Conservation (phyloP, 2,797 vertebrate species). For the Galago senegalensis region DNA sequence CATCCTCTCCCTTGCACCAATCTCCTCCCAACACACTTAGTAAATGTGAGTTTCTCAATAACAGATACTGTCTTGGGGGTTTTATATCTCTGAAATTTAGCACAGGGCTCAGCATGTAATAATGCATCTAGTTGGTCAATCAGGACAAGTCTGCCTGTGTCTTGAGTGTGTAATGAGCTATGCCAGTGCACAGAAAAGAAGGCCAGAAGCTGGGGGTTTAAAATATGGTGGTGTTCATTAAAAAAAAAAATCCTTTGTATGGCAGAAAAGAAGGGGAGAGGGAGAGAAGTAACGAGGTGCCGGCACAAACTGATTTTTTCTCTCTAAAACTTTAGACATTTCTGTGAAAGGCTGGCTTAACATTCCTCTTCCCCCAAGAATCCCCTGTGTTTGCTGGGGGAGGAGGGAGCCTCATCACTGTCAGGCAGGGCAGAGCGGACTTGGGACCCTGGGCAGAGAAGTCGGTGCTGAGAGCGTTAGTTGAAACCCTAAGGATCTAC, state of each 20-base stretch:
- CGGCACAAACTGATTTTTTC: not conserved
- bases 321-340: not conserved
- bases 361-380: not conserved
- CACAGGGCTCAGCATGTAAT: not conserved
- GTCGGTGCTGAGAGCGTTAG: not conserved
- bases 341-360: not conserved
- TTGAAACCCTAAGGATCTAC: not conserved
- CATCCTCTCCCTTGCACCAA: not conserved
- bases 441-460: not conserved
- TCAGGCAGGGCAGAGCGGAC: not conserved
- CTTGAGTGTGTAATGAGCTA: not conserved
- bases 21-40: not conserved
- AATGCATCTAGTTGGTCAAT: not conserved
- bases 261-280: not conserved
- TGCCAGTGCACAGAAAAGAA: not conserved
- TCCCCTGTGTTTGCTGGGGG: not conserved
- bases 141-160: not conserved
- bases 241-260: not conserved
- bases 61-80: not conserved
- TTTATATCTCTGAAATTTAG: constrained; percentile 33
- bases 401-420: not conserved
- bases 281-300: not conserved
- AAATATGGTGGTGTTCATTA: constrained; percentile 1
- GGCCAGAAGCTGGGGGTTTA: not conserved
- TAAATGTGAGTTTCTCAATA: not conserved